Conservation (phyloP, 2,113 vertebrate species). For the Panthera uncia region DNA sequence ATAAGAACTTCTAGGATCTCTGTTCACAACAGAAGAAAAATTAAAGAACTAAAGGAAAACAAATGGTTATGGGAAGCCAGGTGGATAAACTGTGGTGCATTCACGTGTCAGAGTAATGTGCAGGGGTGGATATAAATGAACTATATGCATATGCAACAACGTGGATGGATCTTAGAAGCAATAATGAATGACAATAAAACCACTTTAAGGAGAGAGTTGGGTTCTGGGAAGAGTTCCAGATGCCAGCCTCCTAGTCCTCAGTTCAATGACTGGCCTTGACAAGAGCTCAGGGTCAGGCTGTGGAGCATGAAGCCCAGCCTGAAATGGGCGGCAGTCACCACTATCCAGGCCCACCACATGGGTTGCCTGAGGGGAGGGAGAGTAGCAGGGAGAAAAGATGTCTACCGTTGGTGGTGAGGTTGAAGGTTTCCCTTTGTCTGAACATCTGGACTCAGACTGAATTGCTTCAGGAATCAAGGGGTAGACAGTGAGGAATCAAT, state of each 20-base stretch:
- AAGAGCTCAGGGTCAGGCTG: not conserved
- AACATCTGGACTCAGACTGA: not conserved
- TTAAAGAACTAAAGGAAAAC: not conserved
- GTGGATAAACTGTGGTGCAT: not conserved
- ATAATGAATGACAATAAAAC: not conserved
- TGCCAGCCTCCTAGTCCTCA: not conserved
- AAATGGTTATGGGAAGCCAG: not conserved
- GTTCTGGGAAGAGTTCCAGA: not conserved
- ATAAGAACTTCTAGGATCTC: not conserved
- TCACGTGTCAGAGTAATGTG: not conserved
- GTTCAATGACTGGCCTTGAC: not conserved
- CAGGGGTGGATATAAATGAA: not conserved
- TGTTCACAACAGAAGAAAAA: not conserved
- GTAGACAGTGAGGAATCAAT: not conserved
- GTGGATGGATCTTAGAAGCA: not conserved
- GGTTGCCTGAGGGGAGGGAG: not conserved
- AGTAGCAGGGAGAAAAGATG: not conserved
- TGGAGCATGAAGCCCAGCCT: not conserved
- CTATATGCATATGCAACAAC: not conserved
- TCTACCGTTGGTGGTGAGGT: not conserved
- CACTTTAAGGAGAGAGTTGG: not conserved
- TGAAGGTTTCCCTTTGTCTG: not conserved
- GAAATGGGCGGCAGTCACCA: not conserved
- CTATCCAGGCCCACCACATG: too few species aligned
- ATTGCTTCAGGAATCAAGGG: not conserved